Percentiles rank a stretch among this genome's conserved stretches.
These are phyloP conservation scores for Orestias chungarensis DNA, from an alignment of 2,797 vertebrate genomes.

Conservation along the genomic window DNA sequence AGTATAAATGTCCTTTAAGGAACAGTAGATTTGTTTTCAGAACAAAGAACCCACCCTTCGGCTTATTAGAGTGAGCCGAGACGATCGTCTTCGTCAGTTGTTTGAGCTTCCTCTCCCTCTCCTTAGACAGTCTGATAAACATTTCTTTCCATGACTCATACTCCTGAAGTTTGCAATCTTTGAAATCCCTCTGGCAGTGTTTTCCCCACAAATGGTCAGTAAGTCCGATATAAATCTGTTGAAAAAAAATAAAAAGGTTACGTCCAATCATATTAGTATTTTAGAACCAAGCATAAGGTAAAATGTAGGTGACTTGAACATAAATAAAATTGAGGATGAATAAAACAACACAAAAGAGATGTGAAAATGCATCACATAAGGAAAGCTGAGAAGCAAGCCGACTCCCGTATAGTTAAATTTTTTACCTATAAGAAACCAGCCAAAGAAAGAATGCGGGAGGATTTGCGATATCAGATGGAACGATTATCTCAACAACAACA, in stretches of 20 bases:
- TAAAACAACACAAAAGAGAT: not conserved
- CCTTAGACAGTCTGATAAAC: conserved; percentile 83
- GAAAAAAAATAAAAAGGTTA: not conserved
- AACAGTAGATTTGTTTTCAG: not conserved
- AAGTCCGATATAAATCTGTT: conserved; percentile 80
- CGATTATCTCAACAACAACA: not conserved
- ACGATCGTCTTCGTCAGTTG: conserved; percentile 85
- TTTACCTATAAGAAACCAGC: not conserved
- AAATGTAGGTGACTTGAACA: not conserved
- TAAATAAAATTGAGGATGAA: not conserved
- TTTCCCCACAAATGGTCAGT: conserved; percentile 86
- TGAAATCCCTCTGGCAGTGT: conserved; percentile 88
- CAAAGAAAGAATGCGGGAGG: not conserved
- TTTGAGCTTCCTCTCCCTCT: conserved; percentile 86
- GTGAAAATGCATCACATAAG: not conserved
- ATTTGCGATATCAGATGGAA: not conserved
- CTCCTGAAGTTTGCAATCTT: conserved; percentile 77
- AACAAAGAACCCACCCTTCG: conserved; percentile 80
- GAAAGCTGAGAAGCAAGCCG: not conserved
- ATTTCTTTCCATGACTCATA: conserved; percentile 92
- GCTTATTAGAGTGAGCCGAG: conserved; percentile 85
- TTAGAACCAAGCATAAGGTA: not conserved
- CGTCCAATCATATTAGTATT: not conserved
- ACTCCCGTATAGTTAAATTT: not conserved
- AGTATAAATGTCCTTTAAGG: not conserved